Percentiles rank a stretch among this genome's conserved stretches.
These are phyloP conservation scores for Lordiphosa stackelbergi DNA, from an alignment of 1,140 invertebrate genomes.

Conservation along the genomic window DNA sequence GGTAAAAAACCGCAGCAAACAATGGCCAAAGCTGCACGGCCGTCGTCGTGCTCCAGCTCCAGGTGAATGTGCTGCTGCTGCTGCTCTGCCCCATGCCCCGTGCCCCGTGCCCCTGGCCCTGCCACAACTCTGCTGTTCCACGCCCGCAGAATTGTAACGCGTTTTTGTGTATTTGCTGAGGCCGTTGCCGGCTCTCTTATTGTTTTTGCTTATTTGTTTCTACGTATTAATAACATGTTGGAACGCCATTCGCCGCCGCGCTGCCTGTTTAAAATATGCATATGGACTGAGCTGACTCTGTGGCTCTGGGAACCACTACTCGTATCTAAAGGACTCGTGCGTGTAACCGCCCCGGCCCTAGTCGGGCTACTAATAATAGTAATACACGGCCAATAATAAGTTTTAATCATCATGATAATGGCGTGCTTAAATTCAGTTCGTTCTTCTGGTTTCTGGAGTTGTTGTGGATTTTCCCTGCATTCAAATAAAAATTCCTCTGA, in stretches of 20 bases:
- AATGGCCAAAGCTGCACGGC: slow-evolving; percentile 62
- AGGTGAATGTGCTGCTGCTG: slow-evolving; percentile 63
- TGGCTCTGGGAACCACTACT: not conserved
- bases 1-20: slow-evolving; percentile 64
- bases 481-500: slow-evolving; percentile 6
- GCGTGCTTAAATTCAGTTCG: slow-evolving; percentile 53
- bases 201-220: slow-evolving; percentile 75
- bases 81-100: no score
- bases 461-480: slow-evolving; percentile 1
- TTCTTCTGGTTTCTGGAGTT: not conserved
- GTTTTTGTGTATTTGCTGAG: slow-evolving; percentile 32
- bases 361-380: slow-evolving; percentile 63
- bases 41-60: slow-evolving; percentile 40
- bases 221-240: slow-evolving; percentile 75
- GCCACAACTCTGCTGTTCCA: slow-evolving; percentile 8
- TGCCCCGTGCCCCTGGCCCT: no score
- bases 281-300: slow-evolving; percentile 20
- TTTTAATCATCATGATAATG: slow-evolving; percentile 75
- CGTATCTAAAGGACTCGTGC: slow-evolving; percentile 66
- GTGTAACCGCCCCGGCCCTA: slow-evolving; percentile 43
- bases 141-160: slow-evolving; percentile 71
- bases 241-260: slow-evolving; percentile 38
- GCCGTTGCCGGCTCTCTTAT: slow-evolving; percentile 46
- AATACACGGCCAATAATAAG: slow-evolving; percentile 71
- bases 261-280: slow-evolving; percentile 70